phyloP scores from a whole-genome alignment of 2,797 vertebrate genomes.

The Rhinophrynus dorsalis region DNA sequence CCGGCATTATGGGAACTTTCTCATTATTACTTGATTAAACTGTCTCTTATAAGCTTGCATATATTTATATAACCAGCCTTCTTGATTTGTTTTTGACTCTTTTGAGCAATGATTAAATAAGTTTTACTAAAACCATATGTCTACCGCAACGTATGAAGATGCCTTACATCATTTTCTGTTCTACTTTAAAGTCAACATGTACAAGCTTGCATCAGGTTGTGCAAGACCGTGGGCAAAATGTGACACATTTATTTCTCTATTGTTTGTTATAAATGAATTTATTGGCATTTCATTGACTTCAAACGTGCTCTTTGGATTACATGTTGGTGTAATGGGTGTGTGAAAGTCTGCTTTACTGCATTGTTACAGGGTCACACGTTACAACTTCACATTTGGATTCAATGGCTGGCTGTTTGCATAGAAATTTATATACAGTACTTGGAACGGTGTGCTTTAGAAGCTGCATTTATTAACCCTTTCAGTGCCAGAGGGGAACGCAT shows the following conservation, averaged over 20 bases:
- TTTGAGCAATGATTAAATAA: slow-evolving; percentile 16
- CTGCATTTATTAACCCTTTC: no score
- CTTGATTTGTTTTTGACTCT: not conserved
- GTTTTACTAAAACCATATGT: no score
- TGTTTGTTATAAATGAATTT: slow-evolving; percentile 27
- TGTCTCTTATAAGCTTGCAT: no score
- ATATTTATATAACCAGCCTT: no score
- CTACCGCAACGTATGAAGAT: no score
- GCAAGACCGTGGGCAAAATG: slow-evolving; percentile 26
- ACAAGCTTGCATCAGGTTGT: slow-evolving; percentile 22
- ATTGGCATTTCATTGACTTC: slow-evolving; percentile 31
- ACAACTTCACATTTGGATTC: not conserved
- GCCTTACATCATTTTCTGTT: not conserved
- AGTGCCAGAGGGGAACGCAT: no score
- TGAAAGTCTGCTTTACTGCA: slow-evolving; percentile 5
- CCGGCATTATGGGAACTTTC: no score
- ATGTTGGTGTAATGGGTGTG: slow-evolving; percentile 34
- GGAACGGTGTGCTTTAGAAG: slow-evolving; percentile 9
- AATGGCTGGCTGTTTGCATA: slow-evolving; percentile 6
- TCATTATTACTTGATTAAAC: no score
- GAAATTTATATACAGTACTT: slow-evolving; percentile 1
- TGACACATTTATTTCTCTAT: slow-evolving; percentile 40
- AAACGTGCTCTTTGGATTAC: slow-evolving; percentile 16
- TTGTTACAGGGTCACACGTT: slow-evolving; percentile 4
- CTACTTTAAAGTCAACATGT: not conserved